phyloP scores from a whole-genome alignment of 2,888 invertebrate genomes.

The Caenorhabditis macrosperma region DNA sequence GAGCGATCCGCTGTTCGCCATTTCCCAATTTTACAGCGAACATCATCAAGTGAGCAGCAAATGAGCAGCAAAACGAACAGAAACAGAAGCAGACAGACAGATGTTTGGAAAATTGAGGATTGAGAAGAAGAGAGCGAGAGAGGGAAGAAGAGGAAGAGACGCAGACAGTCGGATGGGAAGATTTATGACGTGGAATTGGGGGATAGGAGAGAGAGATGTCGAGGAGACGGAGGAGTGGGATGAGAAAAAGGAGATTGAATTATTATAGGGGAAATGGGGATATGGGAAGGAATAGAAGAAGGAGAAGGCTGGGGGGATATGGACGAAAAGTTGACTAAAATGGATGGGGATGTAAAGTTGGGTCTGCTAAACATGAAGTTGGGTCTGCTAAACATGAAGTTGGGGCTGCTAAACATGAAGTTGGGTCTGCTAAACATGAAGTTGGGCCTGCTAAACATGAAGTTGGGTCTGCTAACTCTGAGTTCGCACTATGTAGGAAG shows the following conservation, averaged over 20 bases:
- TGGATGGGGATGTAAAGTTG: neutral
- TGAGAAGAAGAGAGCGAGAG: neutral
- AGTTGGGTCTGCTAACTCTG: too few species aligned
- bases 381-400: too few species aligned
- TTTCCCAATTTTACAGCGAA: constrained; percentile 22
- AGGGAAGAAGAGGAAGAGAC: constrained; percentile 7
- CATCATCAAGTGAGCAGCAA: too few species aligned
- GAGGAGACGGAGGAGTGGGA: constrained; percentile 23
- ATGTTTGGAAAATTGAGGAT: constrained; percentile 17
- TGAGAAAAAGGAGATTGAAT: constrained; percentile 57
- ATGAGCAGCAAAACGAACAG: constrained; percentile 23
- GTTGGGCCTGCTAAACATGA: too few species aligned
- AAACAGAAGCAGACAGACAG: constrained; percentile 13
- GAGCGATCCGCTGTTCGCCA: too few species aligned
- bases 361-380: too few species aligned
- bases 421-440: too few species aligned
- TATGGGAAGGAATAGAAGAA: constrained; percentile 10
- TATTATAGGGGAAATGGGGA: constrained; percentile 6
- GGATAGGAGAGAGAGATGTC: constrained; percentile 46
- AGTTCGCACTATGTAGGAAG: neutral
- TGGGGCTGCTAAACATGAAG: too few species aligned
- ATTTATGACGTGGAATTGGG: constrained; percentile 58
- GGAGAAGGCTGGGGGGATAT: neutral
- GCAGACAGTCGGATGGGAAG: constrained; percentile 32
- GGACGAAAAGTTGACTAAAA: neutral